Conservation (phyloP, 2,113 vertebrate species). For the Mungos mungo region DNA sequence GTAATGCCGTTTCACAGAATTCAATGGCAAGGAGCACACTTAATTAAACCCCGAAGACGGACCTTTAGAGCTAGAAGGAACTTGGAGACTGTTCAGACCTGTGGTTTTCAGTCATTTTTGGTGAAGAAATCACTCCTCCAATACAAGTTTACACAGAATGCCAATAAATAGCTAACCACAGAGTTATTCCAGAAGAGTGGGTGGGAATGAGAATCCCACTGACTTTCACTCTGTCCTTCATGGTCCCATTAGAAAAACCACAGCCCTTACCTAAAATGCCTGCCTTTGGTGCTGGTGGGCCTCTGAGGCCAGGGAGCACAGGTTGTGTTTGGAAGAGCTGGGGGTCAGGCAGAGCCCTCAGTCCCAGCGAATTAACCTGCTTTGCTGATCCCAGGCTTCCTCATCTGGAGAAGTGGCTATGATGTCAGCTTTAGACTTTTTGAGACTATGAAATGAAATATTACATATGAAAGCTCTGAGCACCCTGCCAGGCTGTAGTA, state of each 20-base stretch:
- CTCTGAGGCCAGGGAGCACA: not conserved
- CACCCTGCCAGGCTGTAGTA: not conserved
- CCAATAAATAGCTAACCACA: not conserved
- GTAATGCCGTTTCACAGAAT: not conserved
- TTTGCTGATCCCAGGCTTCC: not conserved
- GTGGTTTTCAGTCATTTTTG: not conserved
- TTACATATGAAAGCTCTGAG: not conserved
- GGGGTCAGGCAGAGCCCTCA: not conserved
- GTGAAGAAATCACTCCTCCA: not conserved
- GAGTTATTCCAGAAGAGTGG: not conserved
- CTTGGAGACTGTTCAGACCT: not conserved
- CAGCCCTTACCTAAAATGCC: not conserved
- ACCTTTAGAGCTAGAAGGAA: not conserved
- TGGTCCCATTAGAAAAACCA: not conserved
- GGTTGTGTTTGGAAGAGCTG: not conserved
- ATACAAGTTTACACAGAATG: not conserved
- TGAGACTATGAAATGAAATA: not conserved
- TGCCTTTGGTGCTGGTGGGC: fast-evolving
- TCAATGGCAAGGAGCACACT: not conserved
- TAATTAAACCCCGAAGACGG: not conserved
- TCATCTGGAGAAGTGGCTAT: not conserved
- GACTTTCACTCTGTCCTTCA: not conserved
- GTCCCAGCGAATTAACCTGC: not conserved
- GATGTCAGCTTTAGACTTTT: not conserved
- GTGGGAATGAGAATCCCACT: not conserved